Percentiles rank a stretch among this genome's conserved stretches.
Evolutionary conservation across 1,140 invertebrate genomes (phyloP).

Genomic region (Thaumetopoea pityocampa): DNA sequence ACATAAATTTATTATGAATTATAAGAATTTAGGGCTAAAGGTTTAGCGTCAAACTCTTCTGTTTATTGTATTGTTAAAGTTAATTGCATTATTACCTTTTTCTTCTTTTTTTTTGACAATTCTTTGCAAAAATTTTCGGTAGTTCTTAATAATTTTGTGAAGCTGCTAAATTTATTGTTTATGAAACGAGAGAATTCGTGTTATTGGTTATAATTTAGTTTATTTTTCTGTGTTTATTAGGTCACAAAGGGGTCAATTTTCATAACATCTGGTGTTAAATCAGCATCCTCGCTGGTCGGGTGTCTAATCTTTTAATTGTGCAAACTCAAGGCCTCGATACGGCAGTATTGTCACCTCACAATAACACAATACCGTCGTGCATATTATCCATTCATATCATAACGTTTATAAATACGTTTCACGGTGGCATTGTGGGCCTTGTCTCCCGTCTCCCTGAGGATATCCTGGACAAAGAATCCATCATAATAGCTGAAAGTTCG

Average conservation of each 20-base stretch:
- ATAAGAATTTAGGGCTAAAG: too few relatives aligned
- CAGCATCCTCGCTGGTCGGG: conserved; percentile 33
- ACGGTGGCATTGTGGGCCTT: conserved; percentile 54
- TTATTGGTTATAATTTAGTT: too few relatives aligned
- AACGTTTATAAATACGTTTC: conserved; percentile 68
- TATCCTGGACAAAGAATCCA: conserved; percentile 52
- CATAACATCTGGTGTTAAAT: conserved; percentile 17
- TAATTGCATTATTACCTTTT: too few relatives aligned
- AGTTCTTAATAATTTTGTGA: too few relatives aligned
- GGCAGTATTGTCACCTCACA: conserved; percentile 35
- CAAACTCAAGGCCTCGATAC: conserved; percentile 51
- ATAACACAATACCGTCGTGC: conserved; percentile 34
- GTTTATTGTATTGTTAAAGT: too few relatives aligned
- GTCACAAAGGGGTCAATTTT: conserved; percentile 17
- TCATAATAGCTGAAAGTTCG: conserved; percentile 52
- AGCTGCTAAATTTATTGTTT: too few relatives aligned
- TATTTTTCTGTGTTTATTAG: conserved; percentile 7
- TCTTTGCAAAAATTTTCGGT: too few relatives aligned
- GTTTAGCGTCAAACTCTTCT: too few relatives aligned
- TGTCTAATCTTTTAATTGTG: conserved; percentile 58
- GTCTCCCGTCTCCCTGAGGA: conserved; percentile 58
- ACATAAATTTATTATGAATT: too few relatives aligned
- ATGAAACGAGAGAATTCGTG: too few relatives aligned
- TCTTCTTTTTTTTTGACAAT: too few relatives aligned
- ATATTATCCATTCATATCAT: conserved; percentile 70